A percentile compares a stretch with the other conserved stretches of the same genome.
Evolutionary conservation across 2,797 vertebrate species (phyloP).

Genomic region (Pipistrellus nathusii): DNA sequence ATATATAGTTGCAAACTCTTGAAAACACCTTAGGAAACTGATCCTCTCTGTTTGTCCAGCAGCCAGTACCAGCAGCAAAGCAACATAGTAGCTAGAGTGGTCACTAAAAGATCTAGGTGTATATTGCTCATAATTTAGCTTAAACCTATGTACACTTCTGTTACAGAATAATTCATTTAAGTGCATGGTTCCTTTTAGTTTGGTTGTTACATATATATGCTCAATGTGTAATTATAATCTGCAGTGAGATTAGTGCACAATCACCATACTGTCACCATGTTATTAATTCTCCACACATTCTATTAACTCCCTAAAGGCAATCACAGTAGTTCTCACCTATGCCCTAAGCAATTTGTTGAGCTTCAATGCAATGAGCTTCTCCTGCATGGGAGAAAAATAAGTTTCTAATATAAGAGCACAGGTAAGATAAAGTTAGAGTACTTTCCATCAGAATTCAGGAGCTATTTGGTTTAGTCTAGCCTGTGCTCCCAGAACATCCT

Average conservation of each 20-base stretch:
- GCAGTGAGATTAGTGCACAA: background rate
- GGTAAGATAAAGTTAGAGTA: background rate
- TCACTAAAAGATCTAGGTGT: background rate
- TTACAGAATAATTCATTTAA: slow-evolving; percentile 24
- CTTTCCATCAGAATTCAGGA: background rate
- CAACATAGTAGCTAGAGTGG: background rate
- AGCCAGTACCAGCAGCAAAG: background rate
- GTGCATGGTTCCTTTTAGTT: background rate
- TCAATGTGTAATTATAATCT: background rate
- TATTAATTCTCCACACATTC: slow-evolving; percentile 22
- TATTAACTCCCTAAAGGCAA: background rate
- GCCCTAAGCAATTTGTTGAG: slow-evolving; percentile 14
- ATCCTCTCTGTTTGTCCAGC: background rate
- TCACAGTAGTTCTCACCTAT: background rate
- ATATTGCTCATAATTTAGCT: background rate
- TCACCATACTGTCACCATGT: background rate
- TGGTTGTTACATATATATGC: background rate
- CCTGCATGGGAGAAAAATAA: background rate
- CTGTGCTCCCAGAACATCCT: background rate
- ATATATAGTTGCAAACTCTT: too few species aligned
- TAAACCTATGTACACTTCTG: slow-evolving; percentile 41
- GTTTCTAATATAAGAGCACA: background rate
- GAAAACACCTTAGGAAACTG: slow-evolving; percentile 5
- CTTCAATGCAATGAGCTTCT: background rate
- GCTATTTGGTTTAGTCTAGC: background rate